Evolutionary conservation across 2,797 vertebrate species (phyloP).

Genomic region (Gastrophryne carolinensis): DNA sequence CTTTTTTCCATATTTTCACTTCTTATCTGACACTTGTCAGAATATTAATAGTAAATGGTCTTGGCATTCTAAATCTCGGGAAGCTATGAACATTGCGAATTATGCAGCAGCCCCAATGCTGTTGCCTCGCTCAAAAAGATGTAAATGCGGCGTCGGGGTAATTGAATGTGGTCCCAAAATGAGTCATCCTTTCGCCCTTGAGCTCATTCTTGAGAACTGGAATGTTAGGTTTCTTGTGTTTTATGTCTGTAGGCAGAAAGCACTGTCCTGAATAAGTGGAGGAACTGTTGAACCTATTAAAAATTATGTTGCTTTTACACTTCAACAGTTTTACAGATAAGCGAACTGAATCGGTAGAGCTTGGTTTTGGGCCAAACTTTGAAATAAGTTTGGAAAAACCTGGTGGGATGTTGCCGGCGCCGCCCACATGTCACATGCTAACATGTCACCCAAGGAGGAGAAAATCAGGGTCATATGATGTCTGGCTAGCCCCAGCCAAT

Average conservation of each 20-base stretch:
- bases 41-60: slow-evolving; percentile 24
- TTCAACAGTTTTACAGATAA: no score
- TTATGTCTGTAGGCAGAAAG: background rate
- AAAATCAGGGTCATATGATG: no score
- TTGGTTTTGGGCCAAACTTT: no score
- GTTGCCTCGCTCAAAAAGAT: background rate
- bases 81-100: slow-evolving; percentile 2
- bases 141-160: background rate
- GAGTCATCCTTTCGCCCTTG: background rate
- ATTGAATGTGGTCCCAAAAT: background rate
- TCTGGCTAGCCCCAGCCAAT: no score
- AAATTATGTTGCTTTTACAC: no score
- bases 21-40: slow-evolving; percentile 34
- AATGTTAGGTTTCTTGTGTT: background rate
- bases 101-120: background rate
- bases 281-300: no score
- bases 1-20: background rate
- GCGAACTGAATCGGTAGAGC: no score
- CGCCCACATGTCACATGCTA: no score
- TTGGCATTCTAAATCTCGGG: slow-evolving; percentile 1
- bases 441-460: no score
- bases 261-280: background rate
- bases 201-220: background rate
- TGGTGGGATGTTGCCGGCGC: no score
- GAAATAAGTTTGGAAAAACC: no score